Percentiles rank a stretch among this genome's conserved stretches.
Evolutionary conservation across 2,113 vertebrate species (phyloP).

Genomic region (Amazona guildingii): DNA sequence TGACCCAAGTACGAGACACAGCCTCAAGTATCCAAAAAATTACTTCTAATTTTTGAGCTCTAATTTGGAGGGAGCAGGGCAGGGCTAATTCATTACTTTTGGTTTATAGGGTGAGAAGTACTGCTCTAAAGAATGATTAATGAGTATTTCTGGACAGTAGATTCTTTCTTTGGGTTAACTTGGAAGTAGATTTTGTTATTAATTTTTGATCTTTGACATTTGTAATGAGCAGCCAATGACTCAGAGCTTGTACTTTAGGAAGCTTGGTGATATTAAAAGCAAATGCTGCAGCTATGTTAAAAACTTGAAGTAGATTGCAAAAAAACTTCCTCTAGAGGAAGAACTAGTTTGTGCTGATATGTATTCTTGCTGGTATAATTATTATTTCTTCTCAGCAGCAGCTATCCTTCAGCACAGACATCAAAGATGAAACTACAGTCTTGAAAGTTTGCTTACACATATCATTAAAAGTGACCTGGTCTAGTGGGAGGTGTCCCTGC

Average conservation of each 20-base stretch:
- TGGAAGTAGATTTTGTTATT: neutral
- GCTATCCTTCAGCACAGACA: neutral
- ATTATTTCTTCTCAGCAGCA: neutral
- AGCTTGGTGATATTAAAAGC: neutral
- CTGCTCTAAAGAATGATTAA: neutral
- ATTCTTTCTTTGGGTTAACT: neutral
- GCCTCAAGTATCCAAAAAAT: neutral
- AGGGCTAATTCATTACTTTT: neutral
- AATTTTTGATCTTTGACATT: neutral
- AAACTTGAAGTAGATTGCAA: neutral
- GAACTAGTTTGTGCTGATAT: neutral
- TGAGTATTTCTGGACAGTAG: neutral
- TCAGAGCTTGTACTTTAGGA: neutral
- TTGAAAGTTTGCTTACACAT: neutral
- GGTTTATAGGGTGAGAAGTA: neutral
- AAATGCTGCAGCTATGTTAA: neutral
- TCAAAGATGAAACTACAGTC: neutral
- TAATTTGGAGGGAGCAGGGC: neutral
- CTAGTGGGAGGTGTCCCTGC: neutral
- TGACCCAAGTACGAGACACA: neutral
- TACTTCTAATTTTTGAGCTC: neutral
- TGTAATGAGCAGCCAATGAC: neutral
- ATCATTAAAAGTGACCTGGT: neutral
- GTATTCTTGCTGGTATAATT: neutral
- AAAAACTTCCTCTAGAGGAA: neutral